Conservation (phyloP, 2,888 invertebrate species). For the Aelia acuminata region DNA sequence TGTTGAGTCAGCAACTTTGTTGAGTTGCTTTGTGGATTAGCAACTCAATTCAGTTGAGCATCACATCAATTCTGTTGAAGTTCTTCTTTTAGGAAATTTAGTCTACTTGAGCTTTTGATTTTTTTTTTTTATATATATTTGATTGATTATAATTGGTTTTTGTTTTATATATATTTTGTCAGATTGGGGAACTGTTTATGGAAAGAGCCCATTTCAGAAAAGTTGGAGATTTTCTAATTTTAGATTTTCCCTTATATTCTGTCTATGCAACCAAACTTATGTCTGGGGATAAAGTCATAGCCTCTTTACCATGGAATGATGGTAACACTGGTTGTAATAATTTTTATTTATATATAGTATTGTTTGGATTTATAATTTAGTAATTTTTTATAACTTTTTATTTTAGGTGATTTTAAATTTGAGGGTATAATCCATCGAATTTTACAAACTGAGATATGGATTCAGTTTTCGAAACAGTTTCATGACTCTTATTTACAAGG, state of each 20-base stretch:
- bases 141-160: too few relatives aligned
- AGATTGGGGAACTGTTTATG: conserved; percentile 54
- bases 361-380: not conserved
- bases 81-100: not conserved
- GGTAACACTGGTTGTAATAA: not conserved
- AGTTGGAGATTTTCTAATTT: conserved; percentile 78
- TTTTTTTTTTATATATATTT: not conserved
- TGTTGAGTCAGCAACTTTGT: too few relatives aligned
- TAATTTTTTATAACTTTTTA: not conserved
- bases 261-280: conserved; percentile 90
- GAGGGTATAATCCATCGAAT: conserved; percentile 84
- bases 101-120: not conserved
- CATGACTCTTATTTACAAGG: conserved; percentile 79
- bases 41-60: too few relatives aligned
- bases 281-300: conserved; percentile 79
- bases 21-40: too few relatives aligned
- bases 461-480: conserved; percentile 84
- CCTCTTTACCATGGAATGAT: conserved; percentile 71
- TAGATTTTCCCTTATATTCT: conserved; percentile 85
- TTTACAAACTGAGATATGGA: conserved; percentile 77
- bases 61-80: too few relatives aligned
- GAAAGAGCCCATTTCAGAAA: conserved; percentile 61
- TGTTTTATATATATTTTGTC: not conserved
- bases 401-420: conserved; percentile 68
- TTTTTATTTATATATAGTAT: not conserved